phyloP scores from a whole-genome alignment of 92 coral and sea anemone species.

The Epizoanthus scotinus region DNA sequence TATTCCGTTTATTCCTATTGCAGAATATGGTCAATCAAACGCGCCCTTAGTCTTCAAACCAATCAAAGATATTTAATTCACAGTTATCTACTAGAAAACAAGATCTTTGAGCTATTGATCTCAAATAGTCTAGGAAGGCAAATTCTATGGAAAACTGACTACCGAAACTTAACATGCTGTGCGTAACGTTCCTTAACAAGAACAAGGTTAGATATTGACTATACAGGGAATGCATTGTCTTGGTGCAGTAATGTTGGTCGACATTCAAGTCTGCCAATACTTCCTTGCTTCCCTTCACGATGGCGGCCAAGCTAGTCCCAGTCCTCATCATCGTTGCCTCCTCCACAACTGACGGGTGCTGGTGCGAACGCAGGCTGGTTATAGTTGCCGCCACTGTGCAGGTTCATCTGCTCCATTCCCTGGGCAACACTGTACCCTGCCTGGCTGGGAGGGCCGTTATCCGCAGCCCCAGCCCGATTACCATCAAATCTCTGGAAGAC shows the following conservation, averaged over 20 bases:
- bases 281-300: background rate
- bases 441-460: background rate
- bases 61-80: too few relatives aligned
- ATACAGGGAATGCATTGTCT: background rate
- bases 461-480: background rate
- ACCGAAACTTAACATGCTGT: background rate
- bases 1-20: too few relatives aligned
- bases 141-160: background rate
- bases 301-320: conserved; percentile 18
- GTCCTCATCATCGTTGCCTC: conserved; percentile 32
- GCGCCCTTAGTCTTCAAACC: too few relatives aligned
- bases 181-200: conserved; percentile 1
- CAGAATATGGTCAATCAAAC: too few relatives aligned
- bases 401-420: background rate
- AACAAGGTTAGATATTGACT: background rate
- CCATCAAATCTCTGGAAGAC: conserved; percentile 19
- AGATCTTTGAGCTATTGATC: too few relatives aligned
- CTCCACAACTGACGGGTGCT: conserved; percentile 15
- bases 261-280: background rate
- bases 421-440: background rate
- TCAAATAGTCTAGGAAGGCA: too few relatives aligned
- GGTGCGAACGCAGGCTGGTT: background rate
- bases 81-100: too few relatives aligned
- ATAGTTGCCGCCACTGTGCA: conserved; percentile 3
- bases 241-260: background rate